A percentile compares a stretch with the other conserved stretches of the same genome.
phyloP scores from a whole-genome alignment of 1,140 invertebrate species.

The Caenorhabditis brenneri region DNA sequence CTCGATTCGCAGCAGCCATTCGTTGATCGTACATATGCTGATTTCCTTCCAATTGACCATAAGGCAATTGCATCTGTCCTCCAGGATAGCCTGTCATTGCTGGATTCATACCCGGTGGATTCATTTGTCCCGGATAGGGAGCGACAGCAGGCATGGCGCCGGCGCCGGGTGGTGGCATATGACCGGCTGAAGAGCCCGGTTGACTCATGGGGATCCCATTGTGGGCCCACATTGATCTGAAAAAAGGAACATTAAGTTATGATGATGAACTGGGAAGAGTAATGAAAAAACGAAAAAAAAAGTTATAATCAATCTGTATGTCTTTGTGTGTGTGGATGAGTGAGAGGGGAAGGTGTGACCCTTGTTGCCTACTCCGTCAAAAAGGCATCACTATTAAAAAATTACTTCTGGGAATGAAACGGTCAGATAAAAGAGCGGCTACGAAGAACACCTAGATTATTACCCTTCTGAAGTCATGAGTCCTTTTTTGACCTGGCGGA shows the following conservation, averaged over 20 bases:
- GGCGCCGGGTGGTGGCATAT: constrained; percentile 7
- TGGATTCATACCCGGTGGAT: neutral
- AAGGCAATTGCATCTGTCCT: constrained; percentile 26
- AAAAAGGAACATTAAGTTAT: neutral
- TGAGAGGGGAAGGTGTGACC: no score
- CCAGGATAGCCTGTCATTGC: neutral
- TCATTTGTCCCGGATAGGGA: neutral
- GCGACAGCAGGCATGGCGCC: neutral
- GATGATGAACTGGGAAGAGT: no score
- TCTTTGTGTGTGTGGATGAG: no score
- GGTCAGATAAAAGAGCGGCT: no score
- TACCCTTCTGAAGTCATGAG: no score
- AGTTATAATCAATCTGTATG: no score
- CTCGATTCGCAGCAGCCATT: neutral
- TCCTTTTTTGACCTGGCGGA: no score
- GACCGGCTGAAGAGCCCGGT: constrained; percentile 26
- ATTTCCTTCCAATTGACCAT: constrained; percentile 10
- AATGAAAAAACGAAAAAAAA: no score
- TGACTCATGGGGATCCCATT: constrained; percentile 5
- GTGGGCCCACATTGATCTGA: constrained; percentile 34
- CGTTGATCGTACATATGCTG: constrained; percentile 28
- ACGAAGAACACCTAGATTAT: no score
- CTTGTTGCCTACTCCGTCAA: no score
- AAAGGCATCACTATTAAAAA: no score
- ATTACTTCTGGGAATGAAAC: no score